Percentiles rank a stretch among this genome's conserved stretches.
phyloP scores from a whole-genome alignment of 2,888 invertebrate species.

The Melikaiella ostensackeni region DNA sequence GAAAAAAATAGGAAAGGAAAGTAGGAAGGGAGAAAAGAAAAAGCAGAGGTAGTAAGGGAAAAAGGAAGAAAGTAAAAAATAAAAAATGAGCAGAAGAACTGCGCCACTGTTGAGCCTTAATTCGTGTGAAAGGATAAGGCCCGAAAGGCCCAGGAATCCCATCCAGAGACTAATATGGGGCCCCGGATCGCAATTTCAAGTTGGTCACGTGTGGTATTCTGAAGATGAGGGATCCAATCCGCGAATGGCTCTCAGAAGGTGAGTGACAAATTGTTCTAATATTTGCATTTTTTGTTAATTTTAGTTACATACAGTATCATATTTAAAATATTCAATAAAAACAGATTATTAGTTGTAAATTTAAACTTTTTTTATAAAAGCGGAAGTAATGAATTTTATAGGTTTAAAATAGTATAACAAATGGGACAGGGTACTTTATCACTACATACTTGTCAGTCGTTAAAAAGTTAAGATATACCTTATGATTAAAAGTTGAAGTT shows the following conservation, averaged over 20 bases:
- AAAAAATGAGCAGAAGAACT: constrained; percentile 65
- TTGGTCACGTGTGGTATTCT: constrained; percentile 56
- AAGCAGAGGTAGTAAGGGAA: constrained; percentile 14
- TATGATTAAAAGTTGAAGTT: constrained; percentile 1
- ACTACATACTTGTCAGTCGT: background rate
- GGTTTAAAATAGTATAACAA: background rate
- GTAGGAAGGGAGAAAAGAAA: constrained; percentile 31
- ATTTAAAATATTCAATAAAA: background rate
- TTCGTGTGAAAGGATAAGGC: constrained; percentile 73
- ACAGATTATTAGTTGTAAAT: background rate
- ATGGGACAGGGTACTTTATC: background rate
- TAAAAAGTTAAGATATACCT: background rate
- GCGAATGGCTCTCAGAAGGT: constrained; percentile 71
- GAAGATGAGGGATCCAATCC: constrained; percentile 72
- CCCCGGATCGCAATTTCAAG: constrained; percentile 67
- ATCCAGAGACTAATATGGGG: constrained; percentile 72
- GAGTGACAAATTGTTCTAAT: constrained; percentile 25
- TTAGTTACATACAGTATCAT: too few relatives aligned
- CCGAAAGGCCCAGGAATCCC: constrained; percentile 71
- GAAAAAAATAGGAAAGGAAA: constrained; percentile 37
- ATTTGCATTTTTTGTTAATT: too few relatives aligned
- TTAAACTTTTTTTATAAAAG: background rate
- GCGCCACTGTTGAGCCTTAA: constrained; percentile 60
- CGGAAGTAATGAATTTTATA: background rate
- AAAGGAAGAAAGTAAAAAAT: constrained; percentile 38